These are phyloP conservation scores for Dasypogon diadema DNA, from an alignment of 2,888 invertebrate species.

Conservation along the genomic window DNA sequence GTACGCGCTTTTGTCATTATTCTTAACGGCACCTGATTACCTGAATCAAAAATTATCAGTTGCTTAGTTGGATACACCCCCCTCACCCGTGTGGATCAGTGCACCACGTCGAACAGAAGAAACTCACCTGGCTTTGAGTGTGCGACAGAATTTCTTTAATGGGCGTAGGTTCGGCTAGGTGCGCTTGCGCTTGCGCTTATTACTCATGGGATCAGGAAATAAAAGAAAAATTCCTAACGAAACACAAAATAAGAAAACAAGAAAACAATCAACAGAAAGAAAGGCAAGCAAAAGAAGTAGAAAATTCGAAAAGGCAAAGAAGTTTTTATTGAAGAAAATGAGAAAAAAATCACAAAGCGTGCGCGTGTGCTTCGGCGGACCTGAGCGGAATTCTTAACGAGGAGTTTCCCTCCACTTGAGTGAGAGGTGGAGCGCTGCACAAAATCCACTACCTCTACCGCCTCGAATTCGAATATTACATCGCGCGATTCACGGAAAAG, in stretches of 20 bases:
- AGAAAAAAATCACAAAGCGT: neutral
- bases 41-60: neutral
- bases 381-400: neutral
- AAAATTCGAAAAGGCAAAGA: neutral
- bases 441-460: too few relatives aligned
- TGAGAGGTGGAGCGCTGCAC: neutral
- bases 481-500: neutral
- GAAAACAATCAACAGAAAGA: neutral
- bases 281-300: neutral
- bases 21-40: slow-evolving; percentile 1
- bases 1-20: slow-evolving; percentile 4
- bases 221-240: neutral
- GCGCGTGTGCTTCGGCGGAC: neutral
- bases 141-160: slow-evolving; percentile 3
- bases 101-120: neutral
- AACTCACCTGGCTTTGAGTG: neutral
- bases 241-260: neutral
- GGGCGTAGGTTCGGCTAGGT: neutral
- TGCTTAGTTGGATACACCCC: too few relatives aligned
- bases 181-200: too few relatives aligned
- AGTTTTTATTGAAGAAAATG: neutral
- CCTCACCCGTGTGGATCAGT: too few relatives aligned
- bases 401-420: neutral
- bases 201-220: slow-evolving; percentile 1
- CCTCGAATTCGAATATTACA: neutral